phyloP scores from a whole-genome alignment of 2,113 vertebrate species.

The Amblyornis subalaris region DNA sequence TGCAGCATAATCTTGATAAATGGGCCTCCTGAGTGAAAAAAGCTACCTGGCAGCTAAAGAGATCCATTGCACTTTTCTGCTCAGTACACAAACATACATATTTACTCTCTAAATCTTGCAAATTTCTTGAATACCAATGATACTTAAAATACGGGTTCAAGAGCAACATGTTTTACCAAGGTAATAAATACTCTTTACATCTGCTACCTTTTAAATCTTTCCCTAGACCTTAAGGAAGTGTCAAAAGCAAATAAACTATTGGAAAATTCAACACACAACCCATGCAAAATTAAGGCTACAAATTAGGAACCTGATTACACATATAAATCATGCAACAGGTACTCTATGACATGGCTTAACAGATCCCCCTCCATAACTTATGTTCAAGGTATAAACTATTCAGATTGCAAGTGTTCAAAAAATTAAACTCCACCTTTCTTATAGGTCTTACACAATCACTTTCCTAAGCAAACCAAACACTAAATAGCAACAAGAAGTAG shows the following conservation, averaged over 20 bases:
- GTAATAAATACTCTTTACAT: neutral
- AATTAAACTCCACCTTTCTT: fast-evolving
- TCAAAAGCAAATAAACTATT: neutral
- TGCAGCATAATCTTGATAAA: fast-evolving
- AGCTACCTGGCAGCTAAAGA: neutral
- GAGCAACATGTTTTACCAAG: neutral
- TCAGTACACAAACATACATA: neutral
- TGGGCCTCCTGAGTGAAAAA: neutral
- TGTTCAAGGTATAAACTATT: neutral
- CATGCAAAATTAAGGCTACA: neutral
- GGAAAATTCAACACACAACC: neutral
- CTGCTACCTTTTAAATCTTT: neutral
- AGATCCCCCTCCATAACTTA: neutral
- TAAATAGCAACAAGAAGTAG: neutral
- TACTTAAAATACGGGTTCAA: neutral
- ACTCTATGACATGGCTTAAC: neutral
- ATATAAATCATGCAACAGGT: neutral
- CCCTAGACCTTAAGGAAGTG: neutral
- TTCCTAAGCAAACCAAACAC: neutral
- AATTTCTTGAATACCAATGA: neutral
- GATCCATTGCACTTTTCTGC: neutral
- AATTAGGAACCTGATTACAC: neutral
- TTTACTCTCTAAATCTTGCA: neutral
- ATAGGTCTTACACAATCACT: neutral
- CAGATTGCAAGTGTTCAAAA: neutral